Evolutionary conservation across 2,888 invertebrate genomes (phyloP).

Genomic region (Notodromas monacha): DNA sequence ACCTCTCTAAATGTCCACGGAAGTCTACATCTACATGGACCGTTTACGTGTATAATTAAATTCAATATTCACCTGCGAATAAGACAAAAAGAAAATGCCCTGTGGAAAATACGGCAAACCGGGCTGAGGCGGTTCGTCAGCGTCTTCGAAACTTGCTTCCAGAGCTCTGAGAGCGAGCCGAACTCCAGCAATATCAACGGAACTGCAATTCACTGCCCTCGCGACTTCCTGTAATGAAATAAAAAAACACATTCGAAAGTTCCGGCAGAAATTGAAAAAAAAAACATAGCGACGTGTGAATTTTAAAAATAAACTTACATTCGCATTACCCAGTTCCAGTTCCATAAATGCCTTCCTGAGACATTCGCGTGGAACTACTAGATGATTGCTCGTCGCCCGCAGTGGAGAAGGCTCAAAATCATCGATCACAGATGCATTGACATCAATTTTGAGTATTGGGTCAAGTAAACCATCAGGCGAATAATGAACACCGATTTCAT

Average conservation of each 20-base stretch:
- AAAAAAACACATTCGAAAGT: background rate
- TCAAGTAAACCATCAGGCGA: conserved; percentile 17
- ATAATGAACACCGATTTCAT: conserved; percentile 17
- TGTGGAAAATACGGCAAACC: background rate
- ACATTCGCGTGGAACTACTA: too few relatives aligned
- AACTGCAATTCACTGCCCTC: background rate
- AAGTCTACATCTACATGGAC: too few relatives aligned
- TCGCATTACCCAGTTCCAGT: too few relatives aligned
- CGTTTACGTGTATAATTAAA: too few relatives aligned
- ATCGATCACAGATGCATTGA: conserved; percentile 9
- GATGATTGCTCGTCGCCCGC: too few relatives aligned
- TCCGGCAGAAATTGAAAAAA: too few relatives aligned
- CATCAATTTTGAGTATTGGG: conserved; percentile 14
- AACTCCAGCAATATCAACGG: background rate
- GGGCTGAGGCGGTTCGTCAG: background rate
- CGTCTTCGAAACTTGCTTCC: background rate
- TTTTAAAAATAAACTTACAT: too few relatives aligned
- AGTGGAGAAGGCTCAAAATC: too few relatives aligned
- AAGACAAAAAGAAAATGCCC: background rate
- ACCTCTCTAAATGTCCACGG: too few relatives aligned
- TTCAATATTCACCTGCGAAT: background rate
- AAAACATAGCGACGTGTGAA: too few relatives aligned
- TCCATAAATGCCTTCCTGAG: too few relatives aligned
- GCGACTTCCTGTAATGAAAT: background rate
- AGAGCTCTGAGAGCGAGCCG: background rate